Base-by-base conservation (phyloP, 2,113 vertebrate species). In the Tachycineta bicolor region DNA sequence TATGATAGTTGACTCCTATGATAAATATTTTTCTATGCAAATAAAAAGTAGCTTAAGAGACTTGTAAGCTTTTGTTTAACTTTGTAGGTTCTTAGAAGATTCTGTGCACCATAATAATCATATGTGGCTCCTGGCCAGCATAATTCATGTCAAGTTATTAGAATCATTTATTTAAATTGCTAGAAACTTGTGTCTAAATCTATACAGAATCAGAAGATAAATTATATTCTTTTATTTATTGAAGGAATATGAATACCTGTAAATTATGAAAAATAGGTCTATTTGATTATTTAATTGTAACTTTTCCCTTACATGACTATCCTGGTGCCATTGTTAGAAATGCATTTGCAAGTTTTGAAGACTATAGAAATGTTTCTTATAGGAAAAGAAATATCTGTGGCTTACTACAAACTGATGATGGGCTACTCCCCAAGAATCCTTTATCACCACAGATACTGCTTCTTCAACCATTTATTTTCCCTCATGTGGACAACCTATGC, bases 21-120 rank as follows among this genome's bases (percentile, higher is more conserved):
- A 96, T 96, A 94, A 97, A 94, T 97, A 97, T 97, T 98, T 98
- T 98, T 98, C 97, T 98, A 97, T 96, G 96, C 96, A 97, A 97
- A 98, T 95, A 97, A 92, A 95, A 96, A 86, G 70, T 95, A 97
- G 94, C 93, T 93, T 95, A 87, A 97, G 63, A 94, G 69, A 95
- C 93, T 90, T 83, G 79, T 94, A 94, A 94, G 71, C 94, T 86
- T 97, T 95, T 95, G 93, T 90, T 93, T 95, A 96, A 94, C 63
- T 93, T 91, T 69, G 62, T 86, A 94, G 58, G 75, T 78, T 96
- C 83, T 87, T 89, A 94, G 92, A 93, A 93, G 14, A 88, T 93
- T 63, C 85, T 74, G 86, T 62, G 43, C 94, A 89, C 44, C 87
- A 29, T 92, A 67, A 58, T 70, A 79, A 78, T 79, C 58, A n/a